Percentiles rank a stretch among this genome's conserved stretches.
phyloP scores from a whole-genome alignment of 2,113 vertebrate genomes.

The Notothenia rossii region DNA sequence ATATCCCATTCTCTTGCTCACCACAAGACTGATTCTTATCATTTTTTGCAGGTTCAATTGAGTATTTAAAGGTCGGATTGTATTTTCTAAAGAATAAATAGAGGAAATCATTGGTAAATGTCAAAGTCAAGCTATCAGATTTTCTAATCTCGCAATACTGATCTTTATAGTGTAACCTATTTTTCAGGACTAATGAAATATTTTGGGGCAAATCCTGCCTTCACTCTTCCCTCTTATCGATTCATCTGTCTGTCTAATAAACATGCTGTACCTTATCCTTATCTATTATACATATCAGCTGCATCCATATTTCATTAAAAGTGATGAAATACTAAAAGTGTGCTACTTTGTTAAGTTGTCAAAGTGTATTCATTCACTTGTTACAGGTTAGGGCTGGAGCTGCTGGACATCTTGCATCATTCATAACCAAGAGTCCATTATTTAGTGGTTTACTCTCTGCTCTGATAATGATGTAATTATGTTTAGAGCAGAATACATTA shows the following conservation, averaged over 20 bases:
- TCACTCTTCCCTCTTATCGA: conserved; percentile 21
- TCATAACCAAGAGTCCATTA: conserved; percentile 5
- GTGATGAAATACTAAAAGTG: conserved; percentile 25
- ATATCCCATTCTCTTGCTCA: conserved; percentile 59
- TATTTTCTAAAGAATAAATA: conserved; percentile 51
- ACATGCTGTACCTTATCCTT: conserved; percentile 13
- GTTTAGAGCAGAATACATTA: not conserved
- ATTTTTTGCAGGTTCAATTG: conserved; percentile 63
- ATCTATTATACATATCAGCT: conserved; percentile 33
- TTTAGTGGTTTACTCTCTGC: conserved; percentile 9
- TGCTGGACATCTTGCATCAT: conserved; percentile 21
- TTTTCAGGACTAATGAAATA: conserved; percentile 50
- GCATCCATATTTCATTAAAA: conserved; percentile 47
- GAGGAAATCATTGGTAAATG: conserved; percentile 65
- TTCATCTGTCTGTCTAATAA: conserved; percentile 29
- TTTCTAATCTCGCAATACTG: conserved; percentile 59
- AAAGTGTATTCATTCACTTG: not conserved
- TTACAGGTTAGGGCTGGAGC: not conserved
- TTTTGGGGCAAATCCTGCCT: conserved; percentile 33
- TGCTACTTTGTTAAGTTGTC: conserved; percentile 19
- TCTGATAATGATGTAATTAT: not conserved
- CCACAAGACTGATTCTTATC: conserved; percentile 67
- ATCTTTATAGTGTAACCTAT: conserved; percentile 32
- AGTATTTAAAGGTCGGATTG: conserved; percentile 77
- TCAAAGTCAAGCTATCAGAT: conserved; percentile 63